These are phyloP conservation scores for Macrotus californicus DNA, from an alignment of 2,113 vertebrate genomes.

Conservation along the genomic window DNA sequence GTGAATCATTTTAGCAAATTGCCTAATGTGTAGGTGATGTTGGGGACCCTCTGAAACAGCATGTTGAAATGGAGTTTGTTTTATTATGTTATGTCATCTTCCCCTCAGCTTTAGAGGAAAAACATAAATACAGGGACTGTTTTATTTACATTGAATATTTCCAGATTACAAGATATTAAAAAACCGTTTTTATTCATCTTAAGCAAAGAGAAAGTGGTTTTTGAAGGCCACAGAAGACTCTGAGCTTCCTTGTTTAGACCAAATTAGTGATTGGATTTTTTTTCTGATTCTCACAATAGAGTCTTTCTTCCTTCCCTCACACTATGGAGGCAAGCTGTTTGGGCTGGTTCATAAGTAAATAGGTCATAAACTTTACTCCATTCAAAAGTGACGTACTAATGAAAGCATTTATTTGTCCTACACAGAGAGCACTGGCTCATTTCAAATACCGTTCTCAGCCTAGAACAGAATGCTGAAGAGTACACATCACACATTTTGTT, in stretches of 20 bases:
- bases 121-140: constrained; percentile 51
- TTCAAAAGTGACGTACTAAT: constrained; percentile 57
- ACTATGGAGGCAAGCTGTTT: constrained; percentile 48
- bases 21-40: neutral
- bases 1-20: neutral
- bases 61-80: constrained; percentile 8
- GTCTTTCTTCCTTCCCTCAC: constrained; percentile 59
- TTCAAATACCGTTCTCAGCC: constrained; percentile 64
- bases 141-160: constrained; percentile 65
- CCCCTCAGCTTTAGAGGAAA: constrained; percentile 23
- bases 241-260: constrained; percentile 50
- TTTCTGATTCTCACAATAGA: constrained; percentile 54
- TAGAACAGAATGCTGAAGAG: constrained; percentile 60
- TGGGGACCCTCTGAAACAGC: neutral
- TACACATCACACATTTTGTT: constrained; percentile 53
- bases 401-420: constrained; percentile 66
- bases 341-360: constrained; percentile 65
- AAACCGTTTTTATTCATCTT: constrained; percentile 50
- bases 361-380: constrained; percentile 66
- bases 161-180: constrained; percentile 57
- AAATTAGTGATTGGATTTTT: constrained; percentile 53
- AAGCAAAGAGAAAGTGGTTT: constrained; percentile 52
- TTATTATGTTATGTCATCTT: constrained; percentile 32
- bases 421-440: constrained; percentile 48
- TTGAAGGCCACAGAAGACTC: constrained; percentile 50